Evolutionary conservation across 1,140 invertebrate genomes (phyloP).

Genomic region (Heliconius himera): DNA sequence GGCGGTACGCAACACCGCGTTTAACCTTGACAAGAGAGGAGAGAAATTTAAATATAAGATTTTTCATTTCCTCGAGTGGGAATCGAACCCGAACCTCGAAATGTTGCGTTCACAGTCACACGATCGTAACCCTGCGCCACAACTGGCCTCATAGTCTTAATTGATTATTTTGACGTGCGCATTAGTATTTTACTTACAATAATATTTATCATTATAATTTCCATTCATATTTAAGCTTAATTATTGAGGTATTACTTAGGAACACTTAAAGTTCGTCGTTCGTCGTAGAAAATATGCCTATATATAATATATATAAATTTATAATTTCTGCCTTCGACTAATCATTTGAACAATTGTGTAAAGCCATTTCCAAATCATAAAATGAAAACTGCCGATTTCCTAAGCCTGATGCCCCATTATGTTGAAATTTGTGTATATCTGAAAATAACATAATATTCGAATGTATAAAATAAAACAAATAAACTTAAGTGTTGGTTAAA

Average conservation of each 20-base stretch:
- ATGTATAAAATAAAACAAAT: conserved; percentile 17
- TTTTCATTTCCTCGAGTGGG: too few relatives aligned
- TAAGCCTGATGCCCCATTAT: conserved; percentile 22
- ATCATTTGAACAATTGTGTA: conserved; percentile 72
- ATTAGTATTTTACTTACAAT: too few relatives aligned
- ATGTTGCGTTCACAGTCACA: too few relatives aligned
- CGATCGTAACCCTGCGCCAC: too few relatives aligned
- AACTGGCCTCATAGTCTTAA: too few relatives aligned
- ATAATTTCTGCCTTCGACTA: conserved; percentile 30
- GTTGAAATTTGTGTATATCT: conserved; percentile 24
- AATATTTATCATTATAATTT: background rate
- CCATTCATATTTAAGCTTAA: background rate
- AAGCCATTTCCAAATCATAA: conserved; percentile 63
- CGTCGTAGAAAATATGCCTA: background rate
- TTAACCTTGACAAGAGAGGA: too few relatives aligned
- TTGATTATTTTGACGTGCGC: too few relatives aligned
- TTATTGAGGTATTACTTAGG: background rate
- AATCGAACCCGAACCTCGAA: too few relatives aligned
- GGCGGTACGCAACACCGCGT: too few relatives aligned
- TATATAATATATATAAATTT: background rate
- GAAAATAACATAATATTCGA: conserved; percentile 27
- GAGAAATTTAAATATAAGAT: too few relatives aligned
- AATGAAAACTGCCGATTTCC: conserved; percentile 57
- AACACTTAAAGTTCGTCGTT: background rate
- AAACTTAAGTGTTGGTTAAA: background rate